Conservation (phyloP, 2,888 invertebrate genomes). For the Heliconius cydno region DNA sequence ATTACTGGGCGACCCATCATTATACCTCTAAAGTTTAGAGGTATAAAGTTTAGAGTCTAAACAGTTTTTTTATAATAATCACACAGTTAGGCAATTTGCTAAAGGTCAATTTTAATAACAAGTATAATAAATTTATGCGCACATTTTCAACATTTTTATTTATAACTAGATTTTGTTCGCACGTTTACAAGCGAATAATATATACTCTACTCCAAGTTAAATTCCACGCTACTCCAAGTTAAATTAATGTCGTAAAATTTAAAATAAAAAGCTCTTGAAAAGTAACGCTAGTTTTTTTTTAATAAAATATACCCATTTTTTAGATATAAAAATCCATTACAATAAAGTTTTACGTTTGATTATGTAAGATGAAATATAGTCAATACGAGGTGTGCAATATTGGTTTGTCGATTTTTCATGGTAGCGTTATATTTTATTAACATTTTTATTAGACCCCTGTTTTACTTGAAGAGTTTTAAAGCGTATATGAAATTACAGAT, state of each 20-base stretch:
- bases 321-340: too few species aligned
- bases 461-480: slow-evolving; percentile 13
- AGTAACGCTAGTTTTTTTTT: too few species aligned
- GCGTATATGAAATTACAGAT: slow-evolving; percentile 9
- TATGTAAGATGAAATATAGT: too few species aligned
- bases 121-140: slow-evolving; percentile 5
- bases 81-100: slow-evolving; percentile 1
- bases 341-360: too few species aligned
- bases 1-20: background rate
- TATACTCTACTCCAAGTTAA: too few species aligned
- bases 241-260: too few species aligned
- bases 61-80: background rate
- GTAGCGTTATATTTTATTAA: slow-evolving; percentile 25
- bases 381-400: background rate
- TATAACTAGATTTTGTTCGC: background rate
- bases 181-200: too few species aligned
- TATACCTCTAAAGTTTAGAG: too few species aligned
- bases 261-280: too few species aligned
- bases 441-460: slow-evolving; percentile 21
- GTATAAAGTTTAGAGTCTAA: background rate
- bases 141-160: slow-evolving; percentile 11
- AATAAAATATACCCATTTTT: too few species aligned
- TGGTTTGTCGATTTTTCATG: slow-evolving; percentile 8
- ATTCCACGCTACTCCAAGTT: too few species aligned
- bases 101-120: slow-evolving; percentile 25